A percentile compares a stretch with the other conserved stretches of the same genome.
These are phyloP conservation scores for Schizothorax lantsangensis DNA, from an alignment of 2,797 vertebrate species.

Conservation along the genomic window DNA sequence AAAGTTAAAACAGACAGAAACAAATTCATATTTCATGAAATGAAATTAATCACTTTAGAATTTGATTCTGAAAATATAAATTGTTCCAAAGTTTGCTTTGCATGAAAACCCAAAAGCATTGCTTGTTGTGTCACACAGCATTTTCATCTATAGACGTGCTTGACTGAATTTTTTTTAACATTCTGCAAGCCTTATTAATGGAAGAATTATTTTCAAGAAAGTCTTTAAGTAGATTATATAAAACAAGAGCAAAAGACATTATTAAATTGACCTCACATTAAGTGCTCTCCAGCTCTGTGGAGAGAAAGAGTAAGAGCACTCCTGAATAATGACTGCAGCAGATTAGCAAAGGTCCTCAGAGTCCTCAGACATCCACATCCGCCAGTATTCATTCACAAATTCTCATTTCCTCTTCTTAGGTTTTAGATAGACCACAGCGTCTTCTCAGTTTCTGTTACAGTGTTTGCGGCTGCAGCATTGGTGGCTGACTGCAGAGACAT, in stretches of 20 bases:
- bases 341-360: conserved; percentile 57
- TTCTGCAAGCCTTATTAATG: conserved; percentile 16
- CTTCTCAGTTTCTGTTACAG: conserved; percentile 55
- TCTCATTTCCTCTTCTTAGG: conserved; percentile 62
- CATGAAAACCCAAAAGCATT: not conserved
- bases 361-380: conserved; percentile 61
- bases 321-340: conserved; percentile 55
- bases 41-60: not conserved
- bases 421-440: conserved; percentile 43
- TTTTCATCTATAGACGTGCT: not conserved
- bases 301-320: conserved; percentile 26
- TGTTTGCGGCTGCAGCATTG: conserved; percentile 25
- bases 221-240: conserved; percentile 33
- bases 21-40: not conserved
- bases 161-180: not conserved
- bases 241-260: conserved; percentile 49
- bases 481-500: conserved; percentile 13
- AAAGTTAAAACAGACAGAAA: not conserved
- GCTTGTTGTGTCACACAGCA: not conserved
- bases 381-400: conserved; percentile 59
- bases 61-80: not conserved
- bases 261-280: conserved; percentile 46
- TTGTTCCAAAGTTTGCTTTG: not conserved
- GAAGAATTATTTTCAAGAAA: conserved; percentile 23
- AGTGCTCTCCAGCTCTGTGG: conserved; percentile 29